Evolutionary conservation across 2,113 vertebrate genomes (phyloP).

Genomic region (Alectura lathami): DNA sequence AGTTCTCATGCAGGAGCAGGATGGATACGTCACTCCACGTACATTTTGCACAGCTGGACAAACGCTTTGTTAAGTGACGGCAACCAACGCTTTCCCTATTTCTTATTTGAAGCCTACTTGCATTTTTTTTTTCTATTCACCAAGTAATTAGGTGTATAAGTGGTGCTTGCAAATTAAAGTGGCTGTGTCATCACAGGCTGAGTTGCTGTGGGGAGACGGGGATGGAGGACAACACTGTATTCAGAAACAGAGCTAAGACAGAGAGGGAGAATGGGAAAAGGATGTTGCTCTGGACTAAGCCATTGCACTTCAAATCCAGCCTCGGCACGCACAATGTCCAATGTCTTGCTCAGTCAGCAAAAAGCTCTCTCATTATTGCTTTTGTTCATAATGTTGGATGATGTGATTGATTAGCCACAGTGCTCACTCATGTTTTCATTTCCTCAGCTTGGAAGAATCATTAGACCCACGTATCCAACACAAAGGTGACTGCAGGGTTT

Average conservation of each 20-base stretch:
- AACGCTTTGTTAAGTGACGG: not conserved
- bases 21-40: not conserved
- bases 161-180: not conserved
- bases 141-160: not conserved
- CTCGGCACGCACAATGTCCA: too few species aligned
- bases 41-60: not conserved
- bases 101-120: not conserved
- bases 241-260: not conserved
- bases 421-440: not conserved
- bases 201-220: not conserved
- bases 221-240: accelerated
- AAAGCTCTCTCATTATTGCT: not conserved
- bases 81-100: not conserved
- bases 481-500: not conserved
- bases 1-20: not conserved
- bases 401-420: not conserved
- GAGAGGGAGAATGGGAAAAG: not conserved
- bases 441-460: not conserved
- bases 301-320: not conserved
- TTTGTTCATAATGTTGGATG: not conserved
- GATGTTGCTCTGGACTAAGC: not conserved
- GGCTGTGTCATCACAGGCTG: not conserved
- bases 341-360: not conserved
- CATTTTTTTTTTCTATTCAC: not conserved
- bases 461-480: not conserved